phyloP scores from a whole-genome alignment of 1,140 invertebrate genomes.

The Paralvinella palmiformis region DNA sequence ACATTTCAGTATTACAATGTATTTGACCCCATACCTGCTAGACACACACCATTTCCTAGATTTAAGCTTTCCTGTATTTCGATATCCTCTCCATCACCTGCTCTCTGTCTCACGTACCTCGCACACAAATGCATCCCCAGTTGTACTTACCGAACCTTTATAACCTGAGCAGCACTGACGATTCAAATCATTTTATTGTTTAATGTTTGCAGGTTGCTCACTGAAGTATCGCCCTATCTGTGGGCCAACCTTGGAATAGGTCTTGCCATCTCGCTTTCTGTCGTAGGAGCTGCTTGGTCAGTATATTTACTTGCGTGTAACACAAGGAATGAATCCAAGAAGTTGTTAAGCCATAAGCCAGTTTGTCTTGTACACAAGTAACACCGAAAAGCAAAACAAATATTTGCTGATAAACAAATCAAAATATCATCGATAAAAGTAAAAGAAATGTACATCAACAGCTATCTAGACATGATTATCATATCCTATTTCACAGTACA shows the following conservation, averaged over 20 bases:
- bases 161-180: background rate
- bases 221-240: slow-evolving; percentile 81
- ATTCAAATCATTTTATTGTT: slow-evolving; percentile 17
- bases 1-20: too few relatives aligned
- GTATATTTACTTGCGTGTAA: slow-evolving; percentile 23
- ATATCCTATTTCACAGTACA: too few relatives aligned
- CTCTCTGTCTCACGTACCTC: background rate
- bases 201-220: slow-evolving; percentile 59
- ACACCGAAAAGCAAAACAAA: background rate
- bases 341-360: background rate
- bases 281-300: slow-evolving; percentile 92
- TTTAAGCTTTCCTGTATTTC: background rate
- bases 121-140: background rate
- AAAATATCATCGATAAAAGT: background rate
- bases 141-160: slow-evolving; percentile 3
- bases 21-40: too few relatives aligned
- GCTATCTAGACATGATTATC: background rate
- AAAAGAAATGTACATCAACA: background rate
- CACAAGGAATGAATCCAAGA: background rate
- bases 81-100: background rate
- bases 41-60: background rate
- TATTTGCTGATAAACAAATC: background rate
- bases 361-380: too few relatives aligned
- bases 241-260: slow-evolving; percentile 90
- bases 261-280: slow-evolving; percentile 86